Evolutionary conservation across 1,140 invertebrate species (phyloP), one percentile per base, ranked within the genome.

Genomic region (Bombus affinis): DNA sequence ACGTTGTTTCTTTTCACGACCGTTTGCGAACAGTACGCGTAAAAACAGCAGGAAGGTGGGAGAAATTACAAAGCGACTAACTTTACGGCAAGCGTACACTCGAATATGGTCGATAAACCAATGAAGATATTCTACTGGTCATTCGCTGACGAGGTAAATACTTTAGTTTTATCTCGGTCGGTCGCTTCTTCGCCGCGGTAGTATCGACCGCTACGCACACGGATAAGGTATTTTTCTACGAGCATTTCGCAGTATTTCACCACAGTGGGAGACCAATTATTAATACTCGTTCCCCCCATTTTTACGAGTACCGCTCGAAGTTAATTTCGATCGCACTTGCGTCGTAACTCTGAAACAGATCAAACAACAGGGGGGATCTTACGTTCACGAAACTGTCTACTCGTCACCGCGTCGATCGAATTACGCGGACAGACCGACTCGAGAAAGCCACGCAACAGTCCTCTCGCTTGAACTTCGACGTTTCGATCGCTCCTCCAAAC

Each of bases 21-120:
- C 47, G 47, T 28, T 10, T 1, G 12, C 9, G 25, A 66, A 39
- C 9, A 13, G 44, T 77, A 77, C 76, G 47, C 42, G 59, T 15
- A 39, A 42, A 72, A 79, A 44, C 22, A 70, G 32, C n/a, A 68
- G 15, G 39, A 70, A 79, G 39, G 25, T 47, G 39, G 42, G 77
- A 37, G 65, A 68, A 5, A 79, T 70, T 79, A 68, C 77, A 32
- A 79, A 70, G 77, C 77, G 53, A 65, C 77, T 79, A 79, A 44
- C 12, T 35, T 32, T 68, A 35, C 9, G 47, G 18, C 47, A 53
- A 53, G 47, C 47, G 47, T 53, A 53, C 47, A 2, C 0, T 53
- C 15, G 5, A 2, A 0, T 22, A 53, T 8, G 47, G 15, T 53
- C 3, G 77, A 13, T 32, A 70, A 68, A 35, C n/a, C n/a, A 10